Conservation (phyloP, 2,113 vertebrate species). For the Jacana jacana region DNA sequence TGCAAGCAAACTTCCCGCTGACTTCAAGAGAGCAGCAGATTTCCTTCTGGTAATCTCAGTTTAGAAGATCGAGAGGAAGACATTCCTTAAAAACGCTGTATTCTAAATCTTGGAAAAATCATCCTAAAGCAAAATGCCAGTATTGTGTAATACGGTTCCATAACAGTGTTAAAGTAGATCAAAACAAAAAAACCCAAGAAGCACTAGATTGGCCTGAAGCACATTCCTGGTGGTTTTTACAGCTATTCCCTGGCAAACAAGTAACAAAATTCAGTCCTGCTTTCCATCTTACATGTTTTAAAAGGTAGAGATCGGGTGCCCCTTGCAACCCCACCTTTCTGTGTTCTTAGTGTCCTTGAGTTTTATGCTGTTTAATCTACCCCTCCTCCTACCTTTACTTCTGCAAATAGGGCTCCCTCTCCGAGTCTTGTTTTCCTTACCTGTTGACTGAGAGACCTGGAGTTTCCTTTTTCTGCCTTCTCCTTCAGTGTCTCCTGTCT, state of each 20-base stretch:
- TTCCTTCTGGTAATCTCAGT: conserved; percentile 16
- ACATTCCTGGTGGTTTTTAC: conserved; percentile 34
- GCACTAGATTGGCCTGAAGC: neutral
- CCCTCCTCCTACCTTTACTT: neutral
- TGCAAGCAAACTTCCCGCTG: conserved; percentile 36
- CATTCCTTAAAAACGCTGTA: conserved; percentile 9
- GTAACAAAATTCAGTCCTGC: neutral
- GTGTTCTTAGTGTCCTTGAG: neutral
- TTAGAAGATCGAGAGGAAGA: conserved; percentile 21
- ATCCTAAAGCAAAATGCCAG: neutral
- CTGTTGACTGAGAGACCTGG: neutral
- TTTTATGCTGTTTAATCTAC: neutral
- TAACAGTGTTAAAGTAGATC: conserved; percentile 13
- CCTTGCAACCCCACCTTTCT: neutral
- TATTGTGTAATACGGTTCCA: neutral
- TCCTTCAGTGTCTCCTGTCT: neutral
- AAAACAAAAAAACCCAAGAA: neutral
- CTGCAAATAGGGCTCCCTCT: neutral
- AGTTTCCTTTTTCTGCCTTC: neutral
- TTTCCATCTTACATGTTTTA: neutral
- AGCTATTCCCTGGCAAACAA: conserved; percentile 12
- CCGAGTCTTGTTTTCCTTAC: neutral
- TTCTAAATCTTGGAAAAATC: neutral
- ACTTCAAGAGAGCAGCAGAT: conserved; percentile 43
- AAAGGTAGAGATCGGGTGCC: neutral